Base-by-base conservation (phyloP, 2,888 invertebrate species). In the Meliscaeva auricollis region DNA sequence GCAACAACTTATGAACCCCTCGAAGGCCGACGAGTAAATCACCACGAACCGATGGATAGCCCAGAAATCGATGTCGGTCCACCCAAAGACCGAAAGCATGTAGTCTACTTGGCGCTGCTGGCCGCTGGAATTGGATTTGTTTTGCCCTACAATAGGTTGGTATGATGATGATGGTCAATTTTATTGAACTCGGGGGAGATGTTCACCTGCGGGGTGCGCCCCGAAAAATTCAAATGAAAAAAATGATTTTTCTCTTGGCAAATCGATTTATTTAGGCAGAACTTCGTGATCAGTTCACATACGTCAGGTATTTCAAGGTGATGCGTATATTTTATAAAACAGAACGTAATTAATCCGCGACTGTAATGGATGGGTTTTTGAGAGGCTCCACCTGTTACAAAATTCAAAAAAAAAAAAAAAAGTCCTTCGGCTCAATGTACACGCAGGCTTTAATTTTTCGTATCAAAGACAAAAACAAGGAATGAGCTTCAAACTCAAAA, bases 101-200 rank as follows among this genome's bases (percentile, higher is more conserved):
- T 90, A 44, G 92, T 92, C 17, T 92, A 92, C 81, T 88, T 92
- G 88, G 91, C 92, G 11, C 88, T 98, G 84, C 94, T 97, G 70
- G 93, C 97, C 75, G 97, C 97, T 32, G 98, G 98, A 15, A 95
- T 96, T 87, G 98, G 98, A 52, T 98, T 98, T 91, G 94, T 98
- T 64, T 93, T 98, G 84, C 98, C 98, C 9, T 98, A 97, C 92
- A 98, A 98, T 94, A 97, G 97, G 97, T 97, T 92, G 90, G 87
- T 88, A 56, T 41, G 38, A 11, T 9, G 38, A 38, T 38, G 9
- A 8, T 30, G 64, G 30, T 17, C 17, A 46, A 22, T 56, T 20
- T n/a, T n/a, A n/a, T n/a, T n/a, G n/a, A n/a, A n/a, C n/a, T n/a
- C n/a, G n/a, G n/a, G 20, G 15, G 30, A 54, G 73, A 41, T 66